Evolutionary conservation across 2,797 vertebrate genomes (phyloP), one percentile per base, ranked within the genome.

Genomic region (Monodelphis domestica): DNA sequence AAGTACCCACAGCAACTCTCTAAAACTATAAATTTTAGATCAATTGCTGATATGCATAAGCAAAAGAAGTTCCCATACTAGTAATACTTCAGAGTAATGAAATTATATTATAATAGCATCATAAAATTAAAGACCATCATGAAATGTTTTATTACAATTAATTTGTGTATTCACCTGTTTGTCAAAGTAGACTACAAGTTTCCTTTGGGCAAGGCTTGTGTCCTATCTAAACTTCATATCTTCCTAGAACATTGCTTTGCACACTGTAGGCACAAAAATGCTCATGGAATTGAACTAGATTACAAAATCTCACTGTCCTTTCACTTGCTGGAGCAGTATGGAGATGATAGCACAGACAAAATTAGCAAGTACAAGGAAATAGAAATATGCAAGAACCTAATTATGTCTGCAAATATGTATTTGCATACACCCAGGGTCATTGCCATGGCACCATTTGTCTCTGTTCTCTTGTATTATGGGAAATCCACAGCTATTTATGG

Each of bases 351-450:
- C 17, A 78, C 5, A 28, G 9, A 89, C 52, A 87, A 17, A 93
- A 93, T 4, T 24, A 30, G 21, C 52, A 94, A 55, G 50, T 5
- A 91, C 56, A 95, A 78, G 63, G 63, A 38, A 91, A 30, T n/a
- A 92, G 93, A 95, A 89, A 91, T 5, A 52, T 52, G 10, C 91
- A 91, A 52, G 10, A 96, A 89, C 90, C 38, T 78, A 33, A 91
- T 54, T 12, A 17, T 30, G 91, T 26, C n/a, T 92, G 87, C 78
- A 88, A 94, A 94, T 38, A 53, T 57, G 28, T 50, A 50, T 70
- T 2, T n/a, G 89, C 29, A 89, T 88, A 88, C 50, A 78, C 28
- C 12, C 33, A 90, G 45, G 88, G 24, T 9, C 57, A 50, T 89
- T 90, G 12, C 88, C 59, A 12, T 17, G 30, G 4, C 70, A 57